phyloP scores from a whole-genome alignment of 1,140 invertebrate species.

The Popillia japonica region DNA sequence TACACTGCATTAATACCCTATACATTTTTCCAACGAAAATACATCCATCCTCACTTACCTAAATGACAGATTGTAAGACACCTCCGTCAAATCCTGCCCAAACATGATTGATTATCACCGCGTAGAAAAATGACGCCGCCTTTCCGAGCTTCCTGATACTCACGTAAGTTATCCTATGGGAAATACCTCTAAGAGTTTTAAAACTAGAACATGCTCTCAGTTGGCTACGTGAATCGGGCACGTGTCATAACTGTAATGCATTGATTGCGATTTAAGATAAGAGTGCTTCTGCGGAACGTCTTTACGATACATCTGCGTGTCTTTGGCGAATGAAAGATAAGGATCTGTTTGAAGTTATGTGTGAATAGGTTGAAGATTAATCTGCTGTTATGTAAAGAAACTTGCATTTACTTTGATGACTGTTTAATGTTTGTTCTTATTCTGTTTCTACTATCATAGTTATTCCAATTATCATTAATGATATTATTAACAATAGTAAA shows the following conservation, averaged over 20 bases:
- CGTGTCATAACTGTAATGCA: neutral
- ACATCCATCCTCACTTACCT: slow-evolving; percentile 4
- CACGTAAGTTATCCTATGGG: neutral
- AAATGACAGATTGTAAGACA: slow-evolving; percentile 30
- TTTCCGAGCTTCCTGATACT: neutral
- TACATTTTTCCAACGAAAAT: neutral
- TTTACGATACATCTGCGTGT: neutral
- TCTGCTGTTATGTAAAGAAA: neutral
- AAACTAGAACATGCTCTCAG: neutral
- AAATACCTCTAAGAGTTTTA: neutral
- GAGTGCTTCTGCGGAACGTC: neutral
- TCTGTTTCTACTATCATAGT: too few species aligned
- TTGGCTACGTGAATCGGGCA: neutral
- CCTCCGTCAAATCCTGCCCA: slow-evolving; percentile 14
- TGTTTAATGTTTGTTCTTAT: neutral
- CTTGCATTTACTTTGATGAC: neutral
- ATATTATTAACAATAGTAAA: too few species aligned
- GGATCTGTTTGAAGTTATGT: neutral
- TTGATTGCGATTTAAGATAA: slow-evolving; percentile 4
- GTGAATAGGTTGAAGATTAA: neutral
- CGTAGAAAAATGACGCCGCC: neutral
- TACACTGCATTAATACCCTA: neutral
- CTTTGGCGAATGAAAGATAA: neutral
- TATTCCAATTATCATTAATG: too few species aligned
- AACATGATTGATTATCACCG: slow-evolving; percentile 19